Percentiles rank a stretch among this genome's conserved stretches.
phyloP scores from a whole-genome alignment of 1,140 invertebrate species.

The Formica selysi region DNA sequence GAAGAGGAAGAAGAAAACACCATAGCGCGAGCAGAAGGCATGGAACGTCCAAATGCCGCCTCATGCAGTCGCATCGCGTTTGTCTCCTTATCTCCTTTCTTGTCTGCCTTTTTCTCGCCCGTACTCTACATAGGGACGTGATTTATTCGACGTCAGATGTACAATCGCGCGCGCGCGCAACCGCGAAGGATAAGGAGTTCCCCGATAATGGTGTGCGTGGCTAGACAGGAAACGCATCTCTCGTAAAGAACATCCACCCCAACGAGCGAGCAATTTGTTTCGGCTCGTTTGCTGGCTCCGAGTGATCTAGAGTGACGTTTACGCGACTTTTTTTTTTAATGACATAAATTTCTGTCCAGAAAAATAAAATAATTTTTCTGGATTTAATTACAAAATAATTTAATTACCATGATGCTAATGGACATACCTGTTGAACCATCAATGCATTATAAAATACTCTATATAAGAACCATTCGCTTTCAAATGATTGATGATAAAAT shows the following conservation, averaged over 20 bases:
- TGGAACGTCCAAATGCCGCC: conserved; percentile 56
- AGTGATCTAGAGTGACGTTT: background rate
- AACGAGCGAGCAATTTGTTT: conserved; percentile 65
- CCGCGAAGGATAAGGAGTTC: conserved; percentile 17
- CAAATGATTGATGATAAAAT: too few species aligned
- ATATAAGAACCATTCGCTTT: background rate
- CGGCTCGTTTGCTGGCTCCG: conserved; percentile 58
- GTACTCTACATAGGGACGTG: conserved; percentile 42
- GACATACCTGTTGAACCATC: background rate
- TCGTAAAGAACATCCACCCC: conserved; percentile 47
- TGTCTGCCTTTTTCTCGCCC: conserved; percentile 29
- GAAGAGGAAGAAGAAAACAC: background rate
- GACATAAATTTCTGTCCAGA: background rate
- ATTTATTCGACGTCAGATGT: conserved; percentile 70
- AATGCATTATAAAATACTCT: background rate
- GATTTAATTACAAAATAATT: background rate
- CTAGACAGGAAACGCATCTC: conserved; percentile 64
- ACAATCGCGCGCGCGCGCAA: conserved; percentile 13
- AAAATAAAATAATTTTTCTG: background rate
- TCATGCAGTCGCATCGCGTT: conserved; percentile 37
- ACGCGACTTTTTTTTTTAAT: conserved; percentile 2
- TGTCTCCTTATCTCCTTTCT: conserved; percentile 46
- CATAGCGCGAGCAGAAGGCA: conserved; percentile 35
- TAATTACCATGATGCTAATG: background rate
- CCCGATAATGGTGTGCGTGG: conserved; percentile 15